Evolutionary conservation across 2,888 invertebrate species (phyloP).

Genomic region (Rapana venosa): DNA sequence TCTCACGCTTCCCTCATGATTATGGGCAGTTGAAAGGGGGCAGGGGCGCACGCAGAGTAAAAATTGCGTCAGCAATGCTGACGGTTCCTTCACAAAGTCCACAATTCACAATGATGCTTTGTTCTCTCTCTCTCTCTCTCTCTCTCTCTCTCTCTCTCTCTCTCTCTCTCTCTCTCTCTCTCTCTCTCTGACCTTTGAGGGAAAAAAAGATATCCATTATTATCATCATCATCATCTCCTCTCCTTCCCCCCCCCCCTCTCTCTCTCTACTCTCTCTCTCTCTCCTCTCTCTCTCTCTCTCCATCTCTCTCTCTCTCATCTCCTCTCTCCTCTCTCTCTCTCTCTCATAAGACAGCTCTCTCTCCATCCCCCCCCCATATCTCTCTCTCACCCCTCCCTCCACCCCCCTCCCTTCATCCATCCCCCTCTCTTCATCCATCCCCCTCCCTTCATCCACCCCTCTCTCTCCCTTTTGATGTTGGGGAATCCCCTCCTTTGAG

Average conservation of each 20-base stretch:
- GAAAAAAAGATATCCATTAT: too few relatives aligned
- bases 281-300: background rate
- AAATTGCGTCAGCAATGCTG: background rate
- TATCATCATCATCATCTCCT: too few relatives aligned
- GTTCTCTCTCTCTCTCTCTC: conserved; percentile 38
- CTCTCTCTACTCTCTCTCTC: too few relatives aligned
- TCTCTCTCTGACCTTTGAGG: too few relatives aligned
- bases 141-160: conserved; percentile 41
- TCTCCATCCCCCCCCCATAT: too few relatives aligned
- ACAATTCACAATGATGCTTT: background rate
- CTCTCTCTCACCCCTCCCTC: background rate
- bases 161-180: conserved; percentile 37
- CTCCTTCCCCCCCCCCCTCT: too few relatives aligned
- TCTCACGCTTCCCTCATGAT: too few relatives aligned
- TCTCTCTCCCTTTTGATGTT: background rate
- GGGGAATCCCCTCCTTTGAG: too few relatives aligned
- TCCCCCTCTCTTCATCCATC: background rate
- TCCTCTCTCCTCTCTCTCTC: too few relatives aligned
- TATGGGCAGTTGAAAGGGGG: too few relatives aligned
- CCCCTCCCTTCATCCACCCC: conserved; percentile 10
- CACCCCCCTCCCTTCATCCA: background rate
- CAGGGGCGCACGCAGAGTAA: too few relatives aligned
- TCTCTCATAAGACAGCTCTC: background rate
- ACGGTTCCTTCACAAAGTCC: background rate
- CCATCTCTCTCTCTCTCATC: background rate